Conservation (phyloP, 2,797 vertebrate genomes). For the Neostethus bicornis region DNA sequence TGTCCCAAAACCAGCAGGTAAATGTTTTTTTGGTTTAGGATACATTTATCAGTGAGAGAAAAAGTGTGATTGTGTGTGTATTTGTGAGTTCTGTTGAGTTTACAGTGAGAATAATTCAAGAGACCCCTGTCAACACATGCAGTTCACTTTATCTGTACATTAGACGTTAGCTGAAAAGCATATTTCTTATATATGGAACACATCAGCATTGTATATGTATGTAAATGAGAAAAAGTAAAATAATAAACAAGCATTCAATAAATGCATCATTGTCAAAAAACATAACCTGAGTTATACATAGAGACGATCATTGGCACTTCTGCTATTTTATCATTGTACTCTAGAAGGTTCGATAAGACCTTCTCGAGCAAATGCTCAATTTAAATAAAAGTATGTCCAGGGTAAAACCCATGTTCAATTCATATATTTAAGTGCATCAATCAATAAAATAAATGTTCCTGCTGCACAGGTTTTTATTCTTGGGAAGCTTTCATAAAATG, state of each 20-base stretch:
- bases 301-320: too few species aligned
- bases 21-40: conserved; percentile 36
- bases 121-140: conserved; percentile 10
- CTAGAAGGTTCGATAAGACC: background rate
- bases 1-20: conserved; percentile 28
- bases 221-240: too few species aligned
- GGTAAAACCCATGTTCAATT: background rate
- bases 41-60: conserved; percentile 26
- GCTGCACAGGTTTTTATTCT: background rate
- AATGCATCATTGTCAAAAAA: too few species aligned
- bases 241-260: too few species aligned
- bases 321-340: too few species aligned
- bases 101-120: conserved; percentile 25
- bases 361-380: background rate
- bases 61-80: conserved; percentile 25
- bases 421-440: background rate
- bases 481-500: background rate
- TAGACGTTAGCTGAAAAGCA: background rate
- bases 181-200: too few species aligned
- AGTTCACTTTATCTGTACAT: conserved; percentile 3
- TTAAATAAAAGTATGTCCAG: background rate
- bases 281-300: too few species aligned
- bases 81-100: conserved; percentile 26
- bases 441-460: background rate
- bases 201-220: too few species aligned